These are phyloP conservation scores for Urophycis tenuis DNA, from an alignment of 2,797 vertebrate genomes.

Conservation along the genomic window DNA sequence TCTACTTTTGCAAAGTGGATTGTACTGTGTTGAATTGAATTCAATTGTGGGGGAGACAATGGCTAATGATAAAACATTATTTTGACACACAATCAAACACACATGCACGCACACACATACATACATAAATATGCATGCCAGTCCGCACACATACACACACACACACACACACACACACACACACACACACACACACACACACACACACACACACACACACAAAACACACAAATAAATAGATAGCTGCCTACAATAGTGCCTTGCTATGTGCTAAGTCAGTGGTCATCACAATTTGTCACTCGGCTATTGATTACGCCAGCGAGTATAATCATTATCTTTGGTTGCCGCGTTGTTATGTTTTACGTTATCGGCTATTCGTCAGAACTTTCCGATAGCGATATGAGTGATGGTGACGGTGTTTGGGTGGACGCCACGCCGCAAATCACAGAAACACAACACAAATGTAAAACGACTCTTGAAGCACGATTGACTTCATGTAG, in stretches of 20 bases:
- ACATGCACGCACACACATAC: no score
- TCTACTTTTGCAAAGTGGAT: slow-evolving; percentile 39
- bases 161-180: not conserved
- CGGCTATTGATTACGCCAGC: not conserved
- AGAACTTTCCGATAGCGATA: not conserved
- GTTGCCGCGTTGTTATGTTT: not conserved
- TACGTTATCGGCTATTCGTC: not conserved
- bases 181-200: not conserved
- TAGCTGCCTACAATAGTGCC: not conserved
- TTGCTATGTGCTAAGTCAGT: not conserved
- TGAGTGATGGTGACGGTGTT: not conserved
- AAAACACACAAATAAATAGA: not conserved
- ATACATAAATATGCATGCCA: no score
- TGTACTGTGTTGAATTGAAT: not conserved
- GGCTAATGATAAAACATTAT: no score
- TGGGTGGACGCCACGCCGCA: not conserved
- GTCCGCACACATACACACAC: not conserved
- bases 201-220: not conserved
- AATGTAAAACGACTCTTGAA: not conserved
- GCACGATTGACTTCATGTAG: not conserved
- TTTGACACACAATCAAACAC: no score
- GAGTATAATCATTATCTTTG: not conserved
- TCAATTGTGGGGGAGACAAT: no score
- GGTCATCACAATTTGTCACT: not conserved
- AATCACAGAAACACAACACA: not conserved